These are phyloP conservation scores for Alentia gelatinosa DNA, from an alignment of 2,888 invertebrate genomes.

Conservation along the genomic window DNA sequence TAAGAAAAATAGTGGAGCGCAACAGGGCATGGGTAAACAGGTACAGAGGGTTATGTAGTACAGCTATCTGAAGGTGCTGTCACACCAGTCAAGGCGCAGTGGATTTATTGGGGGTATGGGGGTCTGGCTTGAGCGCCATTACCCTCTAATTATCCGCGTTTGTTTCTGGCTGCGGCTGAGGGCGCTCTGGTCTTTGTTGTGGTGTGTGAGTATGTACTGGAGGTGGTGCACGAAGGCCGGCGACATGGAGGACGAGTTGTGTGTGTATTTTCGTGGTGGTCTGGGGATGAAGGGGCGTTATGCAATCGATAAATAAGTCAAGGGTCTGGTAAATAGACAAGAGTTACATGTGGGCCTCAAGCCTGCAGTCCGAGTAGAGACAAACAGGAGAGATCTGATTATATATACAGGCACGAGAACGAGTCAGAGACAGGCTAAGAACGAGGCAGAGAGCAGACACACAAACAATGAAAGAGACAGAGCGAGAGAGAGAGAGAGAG, in stretches of 20 bases:
- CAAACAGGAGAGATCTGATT: background rate
- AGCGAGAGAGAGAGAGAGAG: background rate
- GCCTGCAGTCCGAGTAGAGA: background rate
- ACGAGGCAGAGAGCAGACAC: background rate
- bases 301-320: background rate
- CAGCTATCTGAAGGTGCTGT: background rate
- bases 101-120: background rate
- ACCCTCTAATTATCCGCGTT: background rate
- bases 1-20: background rate
- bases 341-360: no score
- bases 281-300: background rate
- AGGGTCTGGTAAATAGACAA: background rate
- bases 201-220: no score
- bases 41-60: background rate
- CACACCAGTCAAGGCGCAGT: background rate
- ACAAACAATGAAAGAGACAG: background rate
- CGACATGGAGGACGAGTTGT: no score
- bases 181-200: background rate
- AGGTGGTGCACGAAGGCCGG: no score
- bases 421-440: background rate
- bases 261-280: no score
- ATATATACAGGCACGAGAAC: background rate
- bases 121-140: background rate
- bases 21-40: background rate
- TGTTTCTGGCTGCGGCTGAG: background rate